Percentiles rank a stretch among this genome's conserved stretches.
Evolutionary conservation across 1,140 invertebrate species (phyloP).

Genomic region (Drosophila repleta): DNA sequence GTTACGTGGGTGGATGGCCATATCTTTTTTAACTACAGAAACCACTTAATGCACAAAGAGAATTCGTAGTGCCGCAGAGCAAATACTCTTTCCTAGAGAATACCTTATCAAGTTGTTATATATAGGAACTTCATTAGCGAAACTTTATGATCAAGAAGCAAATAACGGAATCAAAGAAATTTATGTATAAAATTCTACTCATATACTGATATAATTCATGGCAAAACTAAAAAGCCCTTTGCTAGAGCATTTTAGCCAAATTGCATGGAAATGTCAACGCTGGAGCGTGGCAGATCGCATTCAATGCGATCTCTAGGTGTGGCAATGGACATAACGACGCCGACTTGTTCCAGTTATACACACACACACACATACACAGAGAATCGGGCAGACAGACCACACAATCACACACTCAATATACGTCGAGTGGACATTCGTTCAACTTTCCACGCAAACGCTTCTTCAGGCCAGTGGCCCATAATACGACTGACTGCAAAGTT

Average conservation of each 20-base stretch:
- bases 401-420: constrained; percentile 29
- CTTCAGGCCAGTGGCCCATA: constrained; percentile 36
- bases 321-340: constrained; percentile 33
- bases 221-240: neutral
- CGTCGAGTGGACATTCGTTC: constrained; percentile 57
- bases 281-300: constrained; percentile 42
- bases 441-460: constrained; percentile 55
- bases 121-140: too few species aligned
- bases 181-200: neutral
- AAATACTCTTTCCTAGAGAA: neutral
- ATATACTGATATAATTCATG: neutral
- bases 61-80: neutral
- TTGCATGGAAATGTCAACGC: constrained; percentile 14
- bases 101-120: neutral
- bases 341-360: constrained; percentile 67
- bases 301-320: constrained; percentile 55
- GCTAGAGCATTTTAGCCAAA: neutral
- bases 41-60: constrained; percentile 54
- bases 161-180: too few species aligned
- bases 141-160: too few species aligned
- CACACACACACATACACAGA: constrained; percentile 21
- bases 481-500: constrained; percentile 6
- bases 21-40: constrained; percentile 44
- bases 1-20: constrained; percentile 29
- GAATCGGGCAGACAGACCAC: constrained; percentile 1